Evolutionary conservation across 2,797 vertebrate species (phyloP), one percentile per base, ranked within the genome.

Genomic region (Dipus sagitta): DNA sequence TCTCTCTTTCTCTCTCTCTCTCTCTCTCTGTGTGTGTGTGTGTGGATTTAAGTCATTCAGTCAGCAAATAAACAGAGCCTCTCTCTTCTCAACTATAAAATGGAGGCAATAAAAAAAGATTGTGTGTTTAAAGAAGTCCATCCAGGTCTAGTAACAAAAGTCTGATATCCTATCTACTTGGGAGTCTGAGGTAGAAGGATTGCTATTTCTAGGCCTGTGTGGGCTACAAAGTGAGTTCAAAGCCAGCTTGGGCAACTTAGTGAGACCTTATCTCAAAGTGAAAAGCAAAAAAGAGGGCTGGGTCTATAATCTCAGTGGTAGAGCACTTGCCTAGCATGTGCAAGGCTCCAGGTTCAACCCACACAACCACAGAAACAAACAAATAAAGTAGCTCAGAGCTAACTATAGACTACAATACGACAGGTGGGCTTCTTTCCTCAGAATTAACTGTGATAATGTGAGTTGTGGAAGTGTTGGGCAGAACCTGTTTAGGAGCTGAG

Each of bases 81-180:
- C 79, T 10, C 10, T 92, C 76, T 95, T 72, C 82, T 67, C 70
- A n/a, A 8, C 84, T 88, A 4, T 76, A 75, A 86, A 88, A 88
- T 86, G 67, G 75, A 58, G 38, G 13, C 60, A 32, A 70, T 8
- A 26, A 82, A 58, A 58, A 30, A 86, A 80, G 18, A 54, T 4
- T 2, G 13, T 54, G 13, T 34, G 23, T 79, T 92, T 82, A 83
- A 62, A 93, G 64, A 64, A 65, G 32, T 2, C 38, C 54, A 70
- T 13, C 23, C 4, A 52, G 52, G 14, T 52, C 70, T 26, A 1
- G 67, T 20, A 32, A 38, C 83, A 71, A 54, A 75, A 32, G 24
- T 24, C 52, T 85, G 83, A 21, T 60, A 38, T 85, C 83, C 83
- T 32, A 60, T 47, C 10, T 38, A 38, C 68, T 72, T 58, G 32